Conservation (phyloP, 2,797 vertebrate species). For the Ctenochaetus hawaiiensis region DNA sequence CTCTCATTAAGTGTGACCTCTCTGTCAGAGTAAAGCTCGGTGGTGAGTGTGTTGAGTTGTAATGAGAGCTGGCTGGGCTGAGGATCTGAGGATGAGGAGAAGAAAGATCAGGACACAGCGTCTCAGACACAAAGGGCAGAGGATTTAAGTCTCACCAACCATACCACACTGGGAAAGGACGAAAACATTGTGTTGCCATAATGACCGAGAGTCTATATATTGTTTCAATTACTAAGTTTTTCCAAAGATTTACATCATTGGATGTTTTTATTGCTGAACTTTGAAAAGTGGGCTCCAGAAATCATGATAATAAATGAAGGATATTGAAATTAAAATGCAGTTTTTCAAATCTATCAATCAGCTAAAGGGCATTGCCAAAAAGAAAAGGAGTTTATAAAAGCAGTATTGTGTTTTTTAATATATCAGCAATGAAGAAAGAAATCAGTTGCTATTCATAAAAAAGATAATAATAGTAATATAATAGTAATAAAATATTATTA, state of each 20-base stretch:
- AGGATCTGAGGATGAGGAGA: conserved; percentile 52
- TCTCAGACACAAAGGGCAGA: conserved; percentile 56
- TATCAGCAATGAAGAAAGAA: too few relatives aligned
- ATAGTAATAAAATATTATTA: not conserved
- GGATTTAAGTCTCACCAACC: conserved; percentile 27
- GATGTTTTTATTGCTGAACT: too few relatives aligned
- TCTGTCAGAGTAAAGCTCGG: conserved; percentile 46
- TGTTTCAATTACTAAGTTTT: conserved; percentile 1
- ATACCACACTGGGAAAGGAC: conserved; percentile 5
- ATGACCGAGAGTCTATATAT: not conserved
- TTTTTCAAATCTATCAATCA: not conserved
- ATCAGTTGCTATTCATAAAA: too few relatives aligned
- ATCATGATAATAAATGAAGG: not conserved
- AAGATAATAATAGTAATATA: too few relatives aligned
- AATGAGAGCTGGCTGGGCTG: conserved; percentile 65
- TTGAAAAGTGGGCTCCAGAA: too few relatives aligned
- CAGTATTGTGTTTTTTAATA: too few relatives aligned
- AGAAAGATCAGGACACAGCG: conserved; percentile 52
- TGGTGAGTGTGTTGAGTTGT: conserved; percentile 46
- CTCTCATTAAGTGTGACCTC: conserved; percentile 54
- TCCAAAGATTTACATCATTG: not conserved
- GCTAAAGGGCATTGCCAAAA: not conserved
- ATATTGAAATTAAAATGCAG: not conserved
- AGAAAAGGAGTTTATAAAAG: too few relatives aligned
- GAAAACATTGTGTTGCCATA: not conserved